A percentile compares a stretch with the other conserved stretches of the same genome.
These are phyloP conservation scores for Mionectes olivaceus DNA, from an alignment of 2,797 vertebrate genomes.

Conservation along the genomic window DNA sequence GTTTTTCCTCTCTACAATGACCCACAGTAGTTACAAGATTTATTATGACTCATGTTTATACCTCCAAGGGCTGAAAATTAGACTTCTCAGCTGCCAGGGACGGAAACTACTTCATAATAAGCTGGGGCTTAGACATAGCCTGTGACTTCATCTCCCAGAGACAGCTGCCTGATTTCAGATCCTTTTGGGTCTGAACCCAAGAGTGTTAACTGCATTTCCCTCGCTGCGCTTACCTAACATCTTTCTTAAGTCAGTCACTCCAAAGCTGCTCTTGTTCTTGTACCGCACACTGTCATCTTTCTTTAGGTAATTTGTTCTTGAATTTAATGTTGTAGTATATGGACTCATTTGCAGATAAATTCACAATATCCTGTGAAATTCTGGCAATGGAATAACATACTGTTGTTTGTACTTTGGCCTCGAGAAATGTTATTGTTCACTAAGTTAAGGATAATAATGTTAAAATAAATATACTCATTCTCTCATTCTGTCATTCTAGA, in stretches of 20 bases:
- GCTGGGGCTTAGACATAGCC: background rate
- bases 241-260: background rate
- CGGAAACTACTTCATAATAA: background rate
- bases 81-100: conserved; percentile 19
- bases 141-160: background rate
- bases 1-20: conserved; percentile 17
- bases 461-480: conserved; percentile 8
- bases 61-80: background rate
- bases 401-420: background rate
- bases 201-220: background rate
- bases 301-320: background rate
- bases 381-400: background rate
- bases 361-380: conserved; percentile 7
- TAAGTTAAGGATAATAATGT: background rate
- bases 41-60: conserved; percentile 31
- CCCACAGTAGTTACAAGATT: conserved; percentile 2
- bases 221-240: background rate
- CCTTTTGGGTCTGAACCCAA: background rate
- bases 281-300: background rate
- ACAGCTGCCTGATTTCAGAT: background rate
- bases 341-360: conserved; percentile 10
- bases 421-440: background rate
- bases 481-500: conserved; percentile 1
- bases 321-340: background rate
- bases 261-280: background rate